Conservation (phyloP, 2,888 invertebrate species). For the Lobophora halterata region DNA sequence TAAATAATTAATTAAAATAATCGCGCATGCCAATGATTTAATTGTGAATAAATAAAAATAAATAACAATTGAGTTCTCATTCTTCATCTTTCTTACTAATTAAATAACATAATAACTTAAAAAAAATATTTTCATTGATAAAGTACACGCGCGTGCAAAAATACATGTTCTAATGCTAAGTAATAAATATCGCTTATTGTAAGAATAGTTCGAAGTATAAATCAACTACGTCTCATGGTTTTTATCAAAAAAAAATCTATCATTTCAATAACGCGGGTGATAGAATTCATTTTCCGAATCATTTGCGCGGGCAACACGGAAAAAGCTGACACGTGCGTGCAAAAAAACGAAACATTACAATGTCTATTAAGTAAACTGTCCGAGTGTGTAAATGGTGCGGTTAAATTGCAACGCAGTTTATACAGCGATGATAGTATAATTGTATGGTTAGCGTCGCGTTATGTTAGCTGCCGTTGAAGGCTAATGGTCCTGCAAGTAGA, state of each 20-base stretch:
- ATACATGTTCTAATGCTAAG: too few relatives aligned
- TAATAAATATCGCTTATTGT: too few relatives aligned
- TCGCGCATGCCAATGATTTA: too few relatives aligned
- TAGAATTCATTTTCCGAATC: conserved; percentile 27
- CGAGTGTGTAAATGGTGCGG: conserved; percentile 29
- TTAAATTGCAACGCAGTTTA: conserved; percentile 24
- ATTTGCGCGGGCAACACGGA: conserved; percentile 21
- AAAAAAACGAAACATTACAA: conserved; percentile 27
- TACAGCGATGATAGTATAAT: conserved; percentile 22
- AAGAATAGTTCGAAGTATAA: too few relatives aligned
- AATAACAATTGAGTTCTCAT: too few relatives aligned
- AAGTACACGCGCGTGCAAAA: too few relatives aligned
- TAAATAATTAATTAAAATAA: too few relatives aligned
- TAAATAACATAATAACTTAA: too few relatives aligned
- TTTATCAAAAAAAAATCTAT: conserved; percentile 14
- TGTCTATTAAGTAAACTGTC: conserved; percentile 27
- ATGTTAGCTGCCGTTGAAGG: conserved; percentile 9
- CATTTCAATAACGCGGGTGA: conserved; percentile 9
- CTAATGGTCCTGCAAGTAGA: conserved; percentile 12
- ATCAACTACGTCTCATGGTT: too few relatives aligned
- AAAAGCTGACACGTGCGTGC: conserved; percentile 28
- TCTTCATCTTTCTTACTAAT: too few relatives aligned
- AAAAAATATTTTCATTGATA: too few relatives aligned
- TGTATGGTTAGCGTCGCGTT: conserved; percentile 17
- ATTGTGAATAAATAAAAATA: too few relatives aligned